Evolutionary conservation across 2,888 invertebrate genomes (phyloP).

Genomic region (Diaprepes abbreviatus): DNA sequence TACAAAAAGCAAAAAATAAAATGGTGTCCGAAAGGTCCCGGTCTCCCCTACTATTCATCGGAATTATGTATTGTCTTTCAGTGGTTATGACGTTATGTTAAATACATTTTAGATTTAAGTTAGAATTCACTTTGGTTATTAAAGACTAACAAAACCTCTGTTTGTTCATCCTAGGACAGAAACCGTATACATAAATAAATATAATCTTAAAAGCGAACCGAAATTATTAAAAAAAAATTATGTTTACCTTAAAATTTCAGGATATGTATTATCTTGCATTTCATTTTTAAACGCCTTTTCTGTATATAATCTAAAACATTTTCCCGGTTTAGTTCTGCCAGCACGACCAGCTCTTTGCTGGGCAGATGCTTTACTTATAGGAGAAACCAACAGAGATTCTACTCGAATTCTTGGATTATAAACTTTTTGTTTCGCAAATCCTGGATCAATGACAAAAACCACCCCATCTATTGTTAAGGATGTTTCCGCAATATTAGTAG

Average conservation of each 20-base stretch:
- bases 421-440: slow-evolving; percentile 99
- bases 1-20: too few species aligned
- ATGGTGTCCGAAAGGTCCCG: too few species aligned
- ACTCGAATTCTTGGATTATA: slow-evolving; percentile 82
- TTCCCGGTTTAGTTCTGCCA: slow-evolving; percentile 97
- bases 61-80: too few species aligned
- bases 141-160: too few species aligned
- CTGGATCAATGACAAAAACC: slow-evolving; percentile 99
- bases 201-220: too few species aligned
- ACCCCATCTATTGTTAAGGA: slow-evolving; percentile 99
- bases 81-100: too few species aligned
- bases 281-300: slow-evolving; percentile 96
- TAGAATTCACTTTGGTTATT: too few species aligned
- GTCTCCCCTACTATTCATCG: too few species aligned
- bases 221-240: too few species aligned
- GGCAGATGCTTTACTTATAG: slow-evolving; percentile 98
- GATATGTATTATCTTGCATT: slow-evolving; percentile 99
- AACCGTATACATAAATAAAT: too few species aligned
- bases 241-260: slow-evolving; percentile 81
- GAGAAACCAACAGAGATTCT: slow-evolving; percentile 97
- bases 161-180: too few species aligned
- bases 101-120: too few species aligned
- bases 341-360: slow-evolving; percentile 97
- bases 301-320: slow-evolving; percentile 96
- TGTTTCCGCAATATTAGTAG: slow-evolving; percentile 99